These are phyloP conservation scores for roundworm (Caenorhabditis elegans) DNA, from an alignment of 1,140 invertebrate species.

Conservation along the genomic window DNA sequence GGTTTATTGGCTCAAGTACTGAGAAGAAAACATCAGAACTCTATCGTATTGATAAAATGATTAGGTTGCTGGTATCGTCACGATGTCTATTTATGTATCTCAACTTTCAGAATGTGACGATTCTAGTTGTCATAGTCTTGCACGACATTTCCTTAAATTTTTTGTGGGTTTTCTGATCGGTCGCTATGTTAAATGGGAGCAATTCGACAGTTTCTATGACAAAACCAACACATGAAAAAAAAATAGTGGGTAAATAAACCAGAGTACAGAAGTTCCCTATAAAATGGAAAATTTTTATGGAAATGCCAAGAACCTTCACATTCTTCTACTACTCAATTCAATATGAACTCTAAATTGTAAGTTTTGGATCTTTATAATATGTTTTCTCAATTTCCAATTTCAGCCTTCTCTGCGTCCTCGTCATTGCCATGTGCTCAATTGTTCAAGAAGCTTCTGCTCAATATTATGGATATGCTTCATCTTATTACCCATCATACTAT, in stretches of 20 bases:
- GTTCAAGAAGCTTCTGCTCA: too few relatives aligned
- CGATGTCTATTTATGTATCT: not conserved
- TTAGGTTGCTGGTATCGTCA: not conserved
- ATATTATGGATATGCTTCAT: too few relatives aligned
- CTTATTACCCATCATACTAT: too few relatives aligned
- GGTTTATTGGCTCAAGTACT: not conserved
- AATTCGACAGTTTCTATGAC: constrained; percentile 12
- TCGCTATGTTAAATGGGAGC: not conserved
- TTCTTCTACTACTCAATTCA: not conserved
- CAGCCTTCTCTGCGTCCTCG: too few relatives aligned
- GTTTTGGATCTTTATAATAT: not conserved
- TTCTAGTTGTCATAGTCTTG: not conserved
- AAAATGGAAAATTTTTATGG: too few relatives aligned
- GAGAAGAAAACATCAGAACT: not conserved
- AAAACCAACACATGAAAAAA: constrained; percentile 8
- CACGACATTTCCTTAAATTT: not conserved
- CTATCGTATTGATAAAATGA: not conserved
- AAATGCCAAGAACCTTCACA: too few relatives aligned
- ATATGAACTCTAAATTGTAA: not conserved
- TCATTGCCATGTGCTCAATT: too few relatives aligned
- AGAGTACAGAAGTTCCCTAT: too few relatives aligned
- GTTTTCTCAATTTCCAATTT: too few relatives aligned
- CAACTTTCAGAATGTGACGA: not conserved
- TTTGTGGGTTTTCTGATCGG: not conserved
- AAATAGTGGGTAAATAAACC: too few relatives aligned